These are phyloP conservation scores for Troilus luridus DNA, from an alignment of 2,888 invertebrate genomes.

Conservation along the genomic window DNA sequence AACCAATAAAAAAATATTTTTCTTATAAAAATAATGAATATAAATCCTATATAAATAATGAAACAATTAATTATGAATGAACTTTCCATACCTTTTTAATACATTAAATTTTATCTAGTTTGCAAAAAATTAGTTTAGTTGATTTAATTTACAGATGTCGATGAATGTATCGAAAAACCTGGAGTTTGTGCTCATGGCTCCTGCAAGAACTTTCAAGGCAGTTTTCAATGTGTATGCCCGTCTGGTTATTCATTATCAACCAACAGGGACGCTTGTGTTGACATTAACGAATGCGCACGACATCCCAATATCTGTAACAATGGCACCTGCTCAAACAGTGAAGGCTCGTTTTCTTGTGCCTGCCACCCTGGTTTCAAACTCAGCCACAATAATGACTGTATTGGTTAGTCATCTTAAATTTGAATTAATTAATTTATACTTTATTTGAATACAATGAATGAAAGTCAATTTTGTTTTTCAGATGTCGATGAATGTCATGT, in stretches of 20 bases:
- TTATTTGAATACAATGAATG: neutral
- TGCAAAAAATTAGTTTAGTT: neutral
- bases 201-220: conserved; percentile 84
- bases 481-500: conserved; percentile 88
- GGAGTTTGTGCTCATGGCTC: conserved; percentile 82
- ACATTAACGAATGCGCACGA: conserved; percentile 81
- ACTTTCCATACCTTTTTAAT: neutral
- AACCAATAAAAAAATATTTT: neutral
- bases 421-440: neutral
- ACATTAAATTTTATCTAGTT: neutral
- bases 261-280: conserved; percentile 77
- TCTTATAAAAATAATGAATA: neutral
- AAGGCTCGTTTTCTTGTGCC: conserved; percentile 81
- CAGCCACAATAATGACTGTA: conserved; percentile 84
- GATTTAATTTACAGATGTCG: conserved; percentile 72
- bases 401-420: conserved; percentile 71
- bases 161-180: conserved; percentile 80
- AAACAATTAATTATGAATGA: neutral
- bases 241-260: conserved; percentile 80
- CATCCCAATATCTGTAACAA: conserved; percentile 84
- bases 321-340: conserved; percentile 81
- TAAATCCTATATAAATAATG: neutral
- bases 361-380: conserved; percentile 84
- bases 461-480: conserved; percentile 66
- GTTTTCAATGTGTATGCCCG: conserved; percentile 84